These are phyloP conservation scores for Platycnemis pennipes DNA, from an alignment of 2,888 invertebrate genomes.

Conservation along the genomic window DNA sequence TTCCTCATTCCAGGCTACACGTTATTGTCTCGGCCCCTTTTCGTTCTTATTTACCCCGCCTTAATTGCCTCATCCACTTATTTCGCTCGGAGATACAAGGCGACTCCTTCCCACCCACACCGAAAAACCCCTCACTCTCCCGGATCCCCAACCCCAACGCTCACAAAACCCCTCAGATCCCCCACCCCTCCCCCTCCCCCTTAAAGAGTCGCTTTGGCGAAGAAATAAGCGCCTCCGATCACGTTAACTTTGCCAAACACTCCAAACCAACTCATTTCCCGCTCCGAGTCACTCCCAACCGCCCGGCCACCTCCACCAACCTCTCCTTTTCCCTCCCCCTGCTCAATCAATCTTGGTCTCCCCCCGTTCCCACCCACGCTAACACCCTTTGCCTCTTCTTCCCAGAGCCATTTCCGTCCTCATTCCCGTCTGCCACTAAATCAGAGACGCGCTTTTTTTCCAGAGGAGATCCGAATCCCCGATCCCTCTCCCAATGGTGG, in stretches of 20 bases:
- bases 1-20: not conserved
- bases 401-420: not conserved
- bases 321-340: not conserved
- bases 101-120: not conserved
- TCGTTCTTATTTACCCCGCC: constrained; percentile 51
- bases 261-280: constrained; percentile 52
- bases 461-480: not conserved
- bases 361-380: not conserved
- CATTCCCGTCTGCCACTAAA: not conserved
- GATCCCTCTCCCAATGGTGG: not conserved
- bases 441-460: not conserved
- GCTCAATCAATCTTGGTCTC: not conserved
- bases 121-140: not conserved
- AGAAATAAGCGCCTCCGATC: constrained; percentile 57
- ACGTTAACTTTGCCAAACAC: constrained; percentile 60
- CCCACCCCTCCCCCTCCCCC: not conserved
- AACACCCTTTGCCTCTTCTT: not conserved
- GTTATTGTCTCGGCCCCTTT: constrained; percentile 45
- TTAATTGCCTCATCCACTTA: constrained; percentile 64
- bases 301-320: not conserved
- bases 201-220: constrained; percentile 29
- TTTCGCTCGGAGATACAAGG: constrained; percentile 48
- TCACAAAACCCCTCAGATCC: not conserved
- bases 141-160: not conserved
- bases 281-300: not conserved